Conservation (phyloP, 2,888 invertebrate genomes). For the Nomada ferruginata region DNA sequence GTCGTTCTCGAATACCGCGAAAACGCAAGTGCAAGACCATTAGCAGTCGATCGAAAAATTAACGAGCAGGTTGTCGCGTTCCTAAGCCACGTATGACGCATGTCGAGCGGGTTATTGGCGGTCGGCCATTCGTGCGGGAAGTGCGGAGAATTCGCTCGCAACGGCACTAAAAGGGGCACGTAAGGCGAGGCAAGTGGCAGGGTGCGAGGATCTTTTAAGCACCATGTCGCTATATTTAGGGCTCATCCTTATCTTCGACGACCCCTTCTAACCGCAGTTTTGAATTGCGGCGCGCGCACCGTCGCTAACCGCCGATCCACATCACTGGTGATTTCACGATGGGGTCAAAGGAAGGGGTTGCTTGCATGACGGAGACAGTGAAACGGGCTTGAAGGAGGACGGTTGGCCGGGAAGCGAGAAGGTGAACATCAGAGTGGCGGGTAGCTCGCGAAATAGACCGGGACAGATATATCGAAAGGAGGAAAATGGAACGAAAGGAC, state of each 20-base stretch:
- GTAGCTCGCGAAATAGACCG: constrained; percentile 11
- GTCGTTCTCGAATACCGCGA: neutral
- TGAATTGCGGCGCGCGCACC: constrained; percentile 78
- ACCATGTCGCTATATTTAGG: constrained; percentile 71
- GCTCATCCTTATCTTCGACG: constrained; percentile 70
- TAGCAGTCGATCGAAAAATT: constrained; percentile 41
- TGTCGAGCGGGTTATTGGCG: constrained; percentile 38
- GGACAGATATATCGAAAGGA: neutral
- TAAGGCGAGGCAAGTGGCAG: constrained; percentile 49
- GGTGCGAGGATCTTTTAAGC: constrained; percentile 64
- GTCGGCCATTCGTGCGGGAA: constrained; percentile 33
- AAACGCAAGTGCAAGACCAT: neutral
- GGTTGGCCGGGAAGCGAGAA: neutral
- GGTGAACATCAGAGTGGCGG: neutral
- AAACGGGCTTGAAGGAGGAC: neutral
- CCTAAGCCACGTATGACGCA: constrained; percentile 21
- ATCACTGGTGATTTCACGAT: constrained; percentile 66
- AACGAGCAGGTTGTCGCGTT: constrained; percentile 13
- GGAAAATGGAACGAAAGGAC: constrained; percentile 25
- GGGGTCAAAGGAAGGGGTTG: constrained; percentile 62
- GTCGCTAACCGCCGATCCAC: constrained; percentile 63
- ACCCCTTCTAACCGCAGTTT: constrained; percentile 75
- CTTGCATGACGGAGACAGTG: constrained; percentile 44
- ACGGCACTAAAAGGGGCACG: constrained; percentile 57
- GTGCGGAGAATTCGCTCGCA: constrained; percentile 35